Base-by-base conservation (phyloP, 2,113 vertebrate genomes). In the Neoarius graeffei region DNA sequence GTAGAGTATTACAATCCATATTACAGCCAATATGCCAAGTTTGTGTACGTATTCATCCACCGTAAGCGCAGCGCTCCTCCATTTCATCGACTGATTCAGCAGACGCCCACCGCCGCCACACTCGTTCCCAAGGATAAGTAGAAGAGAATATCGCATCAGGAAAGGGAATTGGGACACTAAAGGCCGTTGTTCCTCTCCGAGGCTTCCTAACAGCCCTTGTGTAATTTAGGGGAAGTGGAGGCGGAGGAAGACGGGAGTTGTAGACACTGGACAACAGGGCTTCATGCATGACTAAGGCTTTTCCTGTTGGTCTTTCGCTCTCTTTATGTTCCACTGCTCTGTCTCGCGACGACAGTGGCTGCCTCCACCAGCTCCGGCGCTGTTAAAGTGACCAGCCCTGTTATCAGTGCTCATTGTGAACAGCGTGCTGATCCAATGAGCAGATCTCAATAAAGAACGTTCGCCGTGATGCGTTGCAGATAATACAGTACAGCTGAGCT, bases 201-300 rank as follows among this genome's bases (percentile, higher is more conserved):
- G 15, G 56, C 81, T 87, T 90, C 89, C 91, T 91, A n/a, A 84
- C 54, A n/a, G 62, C 87, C 87, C 89, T 93, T 89, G 87, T 81
- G 90, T 92, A 88, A 93, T 93, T 95, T 93, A 94, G 90, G 91
- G 93, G 94, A 95, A 94, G 92, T 92, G 93, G 90, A 91, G 92
- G 91, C 83, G 83, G 89, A 85, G 83, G 86, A 88, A 88, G 83
- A 91, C 81, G 59, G 90, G 94, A 88, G 88, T 91, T 91, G 80
- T 80, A 91, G 88, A 81, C 81, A 89, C 62, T 88, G 84, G 73
- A 88, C 85, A 91, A 86, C 91, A 90, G 92, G 90, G 19, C 57
- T 88, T 80, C 62, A 89, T 95, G 94, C 69, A 91, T 95, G 94
- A 95, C 94, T 94, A 92, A 95, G 92, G 93, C 85, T 86, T 92